These are phyloP conservation scores for Pterostichus madidus DNA, from an alignment of 2,888 invertebrate genomes.

Conservation along the genomic window DNA sequence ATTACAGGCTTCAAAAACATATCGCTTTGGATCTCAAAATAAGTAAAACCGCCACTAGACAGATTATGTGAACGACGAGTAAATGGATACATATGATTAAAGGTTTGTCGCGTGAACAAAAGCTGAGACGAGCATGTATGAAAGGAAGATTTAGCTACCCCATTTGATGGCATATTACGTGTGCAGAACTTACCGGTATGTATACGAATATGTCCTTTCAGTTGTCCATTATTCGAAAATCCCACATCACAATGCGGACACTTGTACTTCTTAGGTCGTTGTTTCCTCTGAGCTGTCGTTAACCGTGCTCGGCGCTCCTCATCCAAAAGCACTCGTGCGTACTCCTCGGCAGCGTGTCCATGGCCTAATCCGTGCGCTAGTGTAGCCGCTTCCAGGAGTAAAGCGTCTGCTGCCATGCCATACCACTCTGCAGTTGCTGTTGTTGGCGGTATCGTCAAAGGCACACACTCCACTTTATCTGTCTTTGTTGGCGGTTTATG, in stretches of 20 bases:
- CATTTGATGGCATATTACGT: too few relatives aligned
- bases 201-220: slow-evolving; percentile 94
- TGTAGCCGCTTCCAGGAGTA: slow-evolving; percentile 73
- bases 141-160: too few relatives aligned
- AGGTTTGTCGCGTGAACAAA: too few relatives aligned
- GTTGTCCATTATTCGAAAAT: slow-evolving; percentile 95
- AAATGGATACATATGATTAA: too few relatives aligned
- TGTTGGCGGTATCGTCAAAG: background rate
- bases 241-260: slow-evolving; percentile 94
- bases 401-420: slow-evolving; percentile 67
- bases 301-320: slow-evolving; percentile 86
- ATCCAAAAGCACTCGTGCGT: slow-evolving; percentile 82
- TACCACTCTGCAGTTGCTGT: slow-evolving; percentile 68
- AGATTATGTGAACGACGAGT: too few relatives aligned
- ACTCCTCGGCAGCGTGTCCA: slow-evolving; percentile 84
- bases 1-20: too few relatives aligned
- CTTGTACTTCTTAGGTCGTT: slow-evolving; percentile 93
- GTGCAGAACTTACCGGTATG: slow-evolving; percentile 84
- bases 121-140: too few relatives aligned
- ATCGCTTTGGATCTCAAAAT: too few relatives aligned
- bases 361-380: slow-evolving; percentile 72
- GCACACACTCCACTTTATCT: too few relatives aligned
- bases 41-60: too few relatives aligned
- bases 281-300: slow-evolving; percentile 83
- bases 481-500: too few relatives aligned